Base-by-base conservation (phyloP, 2,113 vertebrate species). In the Tetrax tetrax region DNA sequence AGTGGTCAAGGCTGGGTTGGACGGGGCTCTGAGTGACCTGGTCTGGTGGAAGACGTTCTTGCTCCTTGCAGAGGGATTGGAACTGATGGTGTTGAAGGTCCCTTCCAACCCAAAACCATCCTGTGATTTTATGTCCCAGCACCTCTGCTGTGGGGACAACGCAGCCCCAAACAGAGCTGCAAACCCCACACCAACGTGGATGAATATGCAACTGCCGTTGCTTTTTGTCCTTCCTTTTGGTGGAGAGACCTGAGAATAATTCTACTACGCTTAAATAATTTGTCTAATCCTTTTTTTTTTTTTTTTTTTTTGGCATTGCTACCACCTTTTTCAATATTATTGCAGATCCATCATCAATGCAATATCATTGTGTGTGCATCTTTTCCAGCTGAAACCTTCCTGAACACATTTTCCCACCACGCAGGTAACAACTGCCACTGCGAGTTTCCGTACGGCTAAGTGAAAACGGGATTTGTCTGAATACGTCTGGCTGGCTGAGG, bases 111-210 rank as follows among this genome's bases (percentile, higher is more conserved):
- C 41, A 43, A 43, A 43, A 43, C 41, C 41, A 43, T 43, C 41
- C 41, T 43, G 14, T 43, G 41, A 43, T 16, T 43, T 16, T 43
- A 6, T 12, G 2, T 27, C 41, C 48, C 28, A 61, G 3, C 11
- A 7, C 12, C 11, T 59, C 31, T 50, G 65, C 54, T 10, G 4
- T 11, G 41, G 31, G 33, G 20, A 31, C 12, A 19, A 22, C 2
- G 1, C 25, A 38, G 47, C 29, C 33, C 18, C 53, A 74, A 25
- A 12, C 10, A 16, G 35, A 71, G 6, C 5, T 33, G 21, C 1
- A 1, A 50, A 18, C 31, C 7, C 0, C 0, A 5, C 28, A 18
- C 7, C 41, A 9, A 20, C 19, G 16, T 37, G n/a, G 17, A 13
- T 31, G 17, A 82, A 75, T 22, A n/a, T 4, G 4, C 43, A 57